Conservation (phyloP, 2,113 vertebrate genomes). For the Plotosus lineatus region DNA sequence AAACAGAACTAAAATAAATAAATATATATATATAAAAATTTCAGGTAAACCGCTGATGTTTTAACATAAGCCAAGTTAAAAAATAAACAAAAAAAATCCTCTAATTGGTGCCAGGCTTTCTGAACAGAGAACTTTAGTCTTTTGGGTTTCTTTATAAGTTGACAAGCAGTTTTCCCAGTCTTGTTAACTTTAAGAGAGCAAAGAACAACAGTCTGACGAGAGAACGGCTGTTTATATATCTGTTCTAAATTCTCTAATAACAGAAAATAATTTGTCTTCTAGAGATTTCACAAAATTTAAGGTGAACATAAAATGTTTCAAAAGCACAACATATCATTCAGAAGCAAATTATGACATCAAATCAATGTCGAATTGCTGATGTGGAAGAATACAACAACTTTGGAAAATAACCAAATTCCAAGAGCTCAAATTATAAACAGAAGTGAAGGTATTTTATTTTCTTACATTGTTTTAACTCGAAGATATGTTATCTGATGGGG, state of each 20-base stretch:
- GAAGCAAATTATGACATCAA: not conserved
- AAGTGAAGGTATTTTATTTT: constrained; percentile 3
- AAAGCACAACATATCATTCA: not conserved
- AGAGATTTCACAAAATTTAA: not conserved
- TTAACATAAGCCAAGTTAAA: too few species aligned
- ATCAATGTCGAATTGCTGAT: not conserved
- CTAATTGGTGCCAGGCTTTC: too few species aligned
- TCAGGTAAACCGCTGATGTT: too few species aligned
- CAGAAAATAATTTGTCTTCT: not conserved
- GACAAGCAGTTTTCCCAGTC: not conserved
- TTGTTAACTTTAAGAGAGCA: not conserved
- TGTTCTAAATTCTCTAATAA: not conserved
- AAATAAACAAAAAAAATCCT: too few species aligned
- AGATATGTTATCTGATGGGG: not conserved
- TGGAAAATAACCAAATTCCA: not conserved
- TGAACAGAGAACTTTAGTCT: too few species aligned
- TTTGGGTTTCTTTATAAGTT: not conserved
- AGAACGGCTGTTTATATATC: not conserved
- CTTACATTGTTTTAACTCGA: too few species aligned
- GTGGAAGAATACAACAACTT: not conserved
- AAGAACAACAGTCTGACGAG: not conserved
- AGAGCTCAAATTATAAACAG: not conserved
- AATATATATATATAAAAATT: too few species aligned
- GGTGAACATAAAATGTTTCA: not conserved
- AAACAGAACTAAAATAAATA: too few species aligned